Base-by-base conservation (phyloP, 53 echinoderm and acorn worm genomes). In the Luidia sarsii region DNA sequence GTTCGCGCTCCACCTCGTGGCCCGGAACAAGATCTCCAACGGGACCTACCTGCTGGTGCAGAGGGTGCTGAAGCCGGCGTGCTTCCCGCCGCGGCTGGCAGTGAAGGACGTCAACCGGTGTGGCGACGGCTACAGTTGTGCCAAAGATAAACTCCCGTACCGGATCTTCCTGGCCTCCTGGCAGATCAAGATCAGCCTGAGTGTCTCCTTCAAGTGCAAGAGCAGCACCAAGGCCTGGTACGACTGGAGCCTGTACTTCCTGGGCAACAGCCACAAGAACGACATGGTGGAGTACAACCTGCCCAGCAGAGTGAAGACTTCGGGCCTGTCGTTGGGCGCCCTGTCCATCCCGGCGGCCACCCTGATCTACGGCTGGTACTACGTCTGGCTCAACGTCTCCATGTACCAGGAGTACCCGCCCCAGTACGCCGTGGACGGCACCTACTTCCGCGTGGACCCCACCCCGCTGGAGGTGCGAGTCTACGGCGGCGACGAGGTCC, bases 301-400 rank as follows among this genome's bases (percentile, higher is more conserved):
- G 8, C 82, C 81, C 10, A 51, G 10, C 23, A 38, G 50, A 27
- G 54, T 81, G 1, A 50, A 48, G 0, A 82, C 83, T 1, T 37
- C 51, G 1, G 83, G 68, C n/a, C 38, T 43, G 2, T 81, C 86
- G 1, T 65, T 92, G 7, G 82, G 85, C 28, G 67, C 53, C 15
- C 59, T 92, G 13, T 56, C 80, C 3, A 83, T 91, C 25, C 68
- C 60, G 7, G 57, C 80, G 13, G 69, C 88, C 37, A 41, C 83
- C 36, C 28, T 92, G 49, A 69, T 39, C 0, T 89, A 86, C 34
- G 92, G 89, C 4, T 53, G 56, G 46, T 89, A 86, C 79, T 67
- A 82, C 48, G 49, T 89, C 19, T 79, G 89, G 80, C 71, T 92
- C 0, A 92, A 92, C 54, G 92, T 92, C 19, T 86, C 92, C 49